Conservation (phyloP, 2,888 invertebrate species). For the Spicauda simplicius region DNA sequence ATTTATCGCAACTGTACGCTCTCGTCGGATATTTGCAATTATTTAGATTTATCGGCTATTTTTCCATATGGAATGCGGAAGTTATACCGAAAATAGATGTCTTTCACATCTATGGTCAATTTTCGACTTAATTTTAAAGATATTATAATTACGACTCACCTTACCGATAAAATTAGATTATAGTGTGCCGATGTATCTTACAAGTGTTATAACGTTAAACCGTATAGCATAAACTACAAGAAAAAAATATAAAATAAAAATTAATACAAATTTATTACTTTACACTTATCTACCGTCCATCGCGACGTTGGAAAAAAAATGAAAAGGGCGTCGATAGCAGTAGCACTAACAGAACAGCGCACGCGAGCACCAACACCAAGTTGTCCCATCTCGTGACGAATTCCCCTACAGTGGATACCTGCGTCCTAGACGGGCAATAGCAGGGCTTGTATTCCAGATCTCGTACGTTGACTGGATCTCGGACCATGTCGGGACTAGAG, state of each 20-base stretch:
- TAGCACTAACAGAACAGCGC: constrained; percentile 50
- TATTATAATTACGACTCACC: too few relatives aligned
- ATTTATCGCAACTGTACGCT: too few relatives aligned
- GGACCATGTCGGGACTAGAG: constrained; percentile 25
- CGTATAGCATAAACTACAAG: neutral
- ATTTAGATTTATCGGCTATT: too few relatives aligned
- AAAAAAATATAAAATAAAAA: constrained; percentile 38
- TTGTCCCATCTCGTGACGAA: constrained; percentile 47
- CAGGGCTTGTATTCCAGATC: constrained; percentile 20
- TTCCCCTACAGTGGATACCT: neutral
- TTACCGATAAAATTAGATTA: too few relatives aligned
- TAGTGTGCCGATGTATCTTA: neutral
- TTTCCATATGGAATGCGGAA: too few relatives aligned
- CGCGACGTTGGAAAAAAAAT: constrained; percentile 45
- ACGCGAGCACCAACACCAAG: constrained; percentile 51
- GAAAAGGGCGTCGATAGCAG: constrained; percentile 52
- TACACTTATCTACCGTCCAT: constrained; percentile 50
- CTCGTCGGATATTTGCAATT: too few relatives aligned
- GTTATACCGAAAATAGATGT: too few relatives aligned
- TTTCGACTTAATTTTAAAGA: too few relatives aligned
- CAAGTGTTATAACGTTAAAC: neutral
- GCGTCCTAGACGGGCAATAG: constrained; percentile 39
- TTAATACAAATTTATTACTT: constrained; percentile 43
- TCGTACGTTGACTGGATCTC: neutral
- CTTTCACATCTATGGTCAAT: too few relatives aligned